phyloP scores from a whole-genome alignment of 1,140 invertebrate genomes.

The Zaprionus tsacasi region DNA sequence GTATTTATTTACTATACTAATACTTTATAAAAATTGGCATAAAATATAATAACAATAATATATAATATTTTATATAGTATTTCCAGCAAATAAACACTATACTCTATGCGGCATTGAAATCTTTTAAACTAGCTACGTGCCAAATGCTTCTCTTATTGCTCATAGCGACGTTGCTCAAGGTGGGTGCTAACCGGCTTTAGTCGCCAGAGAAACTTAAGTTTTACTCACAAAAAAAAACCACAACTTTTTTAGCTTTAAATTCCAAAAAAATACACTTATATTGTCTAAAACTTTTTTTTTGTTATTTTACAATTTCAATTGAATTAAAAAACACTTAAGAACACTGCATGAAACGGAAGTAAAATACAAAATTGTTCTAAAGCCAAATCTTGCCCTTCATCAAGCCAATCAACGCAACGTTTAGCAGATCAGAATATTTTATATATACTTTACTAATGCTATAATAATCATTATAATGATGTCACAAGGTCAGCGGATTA shows the following conservation, averaged over 20 bases:
- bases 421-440: neutral
- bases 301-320: no score
- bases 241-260: neutral
- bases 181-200: neutral
- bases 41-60: no score
- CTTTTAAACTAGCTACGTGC: neutral
- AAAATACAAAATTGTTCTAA: neutral
- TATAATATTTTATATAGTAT: neutral
- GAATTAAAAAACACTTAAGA: neutral
- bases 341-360: neutral
- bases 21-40: no score
- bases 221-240: neutral
- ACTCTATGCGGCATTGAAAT: neutral
- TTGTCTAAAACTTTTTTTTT: no score
- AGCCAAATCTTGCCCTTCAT: neutral
- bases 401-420: neutral
- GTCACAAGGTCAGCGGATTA: conserved; percentile 18
- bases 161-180: neutral
- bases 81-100: neutral
- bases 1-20: neutral
- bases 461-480: conserved; percentile 18
- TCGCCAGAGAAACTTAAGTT: neutral
- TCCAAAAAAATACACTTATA: no score
- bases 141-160: neutral
- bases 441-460: neutral